Evolutionary conservation across 2,888 invertebrate species (phyloP).

Genomic region (Leptopilina syphax): DNA sequence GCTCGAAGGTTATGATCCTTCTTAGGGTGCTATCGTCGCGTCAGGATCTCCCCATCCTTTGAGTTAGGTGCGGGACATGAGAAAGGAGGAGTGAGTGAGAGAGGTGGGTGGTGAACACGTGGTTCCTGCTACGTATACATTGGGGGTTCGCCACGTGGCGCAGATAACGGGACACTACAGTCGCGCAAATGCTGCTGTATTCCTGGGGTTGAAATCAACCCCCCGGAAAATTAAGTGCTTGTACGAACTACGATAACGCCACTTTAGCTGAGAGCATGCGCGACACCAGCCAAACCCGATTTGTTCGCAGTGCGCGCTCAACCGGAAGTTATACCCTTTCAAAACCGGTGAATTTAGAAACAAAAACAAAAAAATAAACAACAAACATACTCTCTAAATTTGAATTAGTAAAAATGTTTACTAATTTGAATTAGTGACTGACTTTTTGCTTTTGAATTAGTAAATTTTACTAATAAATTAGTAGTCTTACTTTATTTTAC

Average conservation of each 20-base stretch:
- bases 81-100: conserved; percentile 45
- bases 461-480: too few species aligned
- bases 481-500: too few species aligned
- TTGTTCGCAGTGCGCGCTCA: conserved; percentile 41
- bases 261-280: conserved; percentile 50
- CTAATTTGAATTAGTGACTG: too few species aligned
- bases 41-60: conserved; percentile 64
- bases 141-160: conserved; percentile 73
- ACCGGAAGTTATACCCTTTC: conserved; percentile 30
- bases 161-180: conserved; percentile 72
- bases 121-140: conserved; percentile 62
- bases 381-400: too few species aligned
- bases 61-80: not conserved
- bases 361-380: not conserved
- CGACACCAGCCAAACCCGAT: conserved; percentile 50
- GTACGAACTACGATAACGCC: conserved; percentile 72
- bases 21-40: conserved; percentile 66
- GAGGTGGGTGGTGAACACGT: conserved; percentile 63
- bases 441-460: too few species aligned
- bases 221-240: conserved; percentile 76
- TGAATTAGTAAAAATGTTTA: too few species aligned
- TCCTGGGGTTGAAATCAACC: conserved; percentile 68
- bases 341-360: not conserved
- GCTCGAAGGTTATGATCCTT: conserved; percentile 72
- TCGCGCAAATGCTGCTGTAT: conserved; percentile 50